Evolutionary conservation across 2,113 vertebrate species (phyloP), one percentile per base, ranked within the genome.

Genomic region (Rhagologus leucostigma): DNA sequence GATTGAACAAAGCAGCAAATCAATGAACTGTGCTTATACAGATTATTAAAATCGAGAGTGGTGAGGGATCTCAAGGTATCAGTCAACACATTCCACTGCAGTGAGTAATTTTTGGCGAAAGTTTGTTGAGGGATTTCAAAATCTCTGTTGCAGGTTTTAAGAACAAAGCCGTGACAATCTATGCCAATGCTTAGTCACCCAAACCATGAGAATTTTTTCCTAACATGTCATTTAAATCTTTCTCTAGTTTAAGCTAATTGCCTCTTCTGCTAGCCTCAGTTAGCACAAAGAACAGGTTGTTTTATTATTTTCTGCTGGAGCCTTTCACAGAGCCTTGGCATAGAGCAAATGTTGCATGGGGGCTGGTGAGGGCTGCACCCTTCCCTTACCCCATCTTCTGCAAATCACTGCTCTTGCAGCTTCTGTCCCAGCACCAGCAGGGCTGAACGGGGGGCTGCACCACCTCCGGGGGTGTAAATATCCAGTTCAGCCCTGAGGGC

Each of bases 41-140:
- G 90, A 70, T 42, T 81, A 88, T 78, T 95, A 78, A 96, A 95
- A 87, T 10, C 3, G 3, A 39, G 73, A 87, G 79, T 10, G 13
- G 47, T 37, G 64, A 86, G 64, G 42, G 83, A 84, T 90, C 68
- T 84, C 69, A 77, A 93, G 55, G 73, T 75, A 84, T 59, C 89
- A 89, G 68, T 89, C 86, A 91, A 87, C 91, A 87, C 86, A 75
- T 93, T 81, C 47, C 11, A 6, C 63, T 59, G 32, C 70, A 85
- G 42, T 93, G 96, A 95, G 76, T 95, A 4, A 93, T 87, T 91
- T 96, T 82, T 95, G 94, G 94, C 94, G 89, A 67, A 92, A 63
- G 47, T 68, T 90, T 93, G 47, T 33, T 19, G 24, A 68, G 60
- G 79, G 53, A 42, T 95, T 93, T 49, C 71, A 93, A 84, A 95